Base-by-base conservation (phyloP, 2,888 invertebrate species). In the Lepidochitona cinerea region DNA sequence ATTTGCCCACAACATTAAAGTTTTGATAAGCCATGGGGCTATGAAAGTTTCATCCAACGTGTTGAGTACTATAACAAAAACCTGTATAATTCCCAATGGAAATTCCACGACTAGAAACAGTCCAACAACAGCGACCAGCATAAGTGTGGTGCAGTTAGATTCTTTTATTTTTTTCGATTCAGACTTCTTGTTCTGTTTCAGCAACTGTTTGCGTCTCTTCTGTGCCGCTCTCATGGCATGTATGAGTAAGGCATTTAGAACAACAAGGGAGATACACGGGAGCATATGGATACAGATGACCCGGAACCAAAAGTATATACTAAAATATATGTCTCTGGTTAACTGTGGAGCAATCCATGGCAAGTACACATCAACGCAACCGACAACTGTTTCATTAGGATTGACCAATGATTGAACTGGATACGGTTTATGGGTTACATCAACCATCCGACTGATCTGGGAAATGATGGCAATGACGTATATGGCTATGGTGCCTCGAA, bases 201-300 rank as follows among this genome's bases (percentile, higher is more conserved):
- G 94, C 0, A 97, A 92, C 84, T 94, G 93, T 87, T 94, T 94
- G 41, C 96, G 92, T 77, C 95, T 94, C 72, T 93, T 92, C 88
- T 97, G 96, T 0, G 97, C 97, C 79, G 94, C 93, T 71, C 95
- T 93, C 93, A 98, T 94, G 0, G 97, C 96, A 70, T 94, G 92
- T 89, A 97, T 96, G 3, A 98, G 93, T 9, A 97, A 92, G 0
- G 96, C 94, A 89, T 98, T 98, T 69, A 98, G 93, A 26, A 96
- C 94, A 0, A 97, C 96, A 54, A 98, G 92, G 1, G 95, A 94
- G 12, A 95, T 94, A 92, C 97, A 97, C 0, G 98, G 98, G 74
- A 96, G 92, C 78, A 96, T 92, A 89, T 98, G 96, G n/a, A 98
- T 96, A 91, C 96, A 96, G 7, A 97, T 91, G 14, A 97, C 96